Evolutionary conservation across 2,113 vertebrate species (phyloP).

Genomic region (Empidonax alnorum): DNA sequence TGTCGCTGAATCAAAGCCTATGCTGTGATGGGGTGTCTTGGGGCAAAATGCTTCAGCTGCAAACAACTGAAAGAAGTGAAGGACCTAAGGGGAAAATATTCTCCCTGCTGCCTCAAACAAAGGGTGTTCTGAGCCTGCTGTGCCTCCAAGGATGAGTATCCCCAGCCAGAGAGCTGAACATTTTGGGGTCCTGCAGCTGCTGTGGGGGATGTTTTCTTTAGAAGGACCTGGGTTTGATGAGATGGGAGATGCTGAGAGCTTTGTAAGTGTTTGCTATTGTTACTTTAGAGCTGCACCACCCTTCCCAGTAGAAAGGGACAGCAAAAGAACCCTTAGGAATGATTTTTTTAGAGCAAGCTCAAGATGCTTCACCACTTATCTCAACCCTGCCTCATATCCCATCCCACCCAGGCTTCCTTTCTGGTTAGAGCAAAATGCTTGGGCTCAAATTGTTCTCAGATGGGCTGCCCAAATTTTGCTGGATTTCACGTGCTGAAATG

Average conservation of each 20-base stretch:
- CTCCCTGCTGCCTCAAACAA: background rate
- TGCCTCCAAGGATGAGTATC: background rate
- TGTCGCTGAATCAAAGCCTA: background rate
- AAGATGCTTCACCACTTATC: background rate
- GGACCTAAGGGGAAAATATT: background rate
- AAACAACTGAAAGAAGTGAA: background rate
- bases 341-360: background rate
- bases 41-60: background rate
- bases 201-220: background rate
- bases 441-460: background rate
- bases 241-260: background rate
- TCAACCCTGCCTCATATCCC: background rate
- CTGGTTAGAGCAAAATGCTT: background rate
- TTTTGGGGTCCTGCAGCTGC: background rate
- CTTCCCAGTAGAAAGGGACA: background rate
- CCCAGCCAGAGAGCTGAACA: background rate
- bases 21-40: background rate
- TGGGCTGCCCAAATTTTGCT: background rate
- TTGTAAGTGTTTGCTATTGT: background rate
- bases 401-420: background rate
- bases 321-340: background rate
- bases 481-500: background rate
- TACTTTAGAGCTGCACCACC: background rate
- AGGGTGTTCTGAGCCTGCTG: background rate
- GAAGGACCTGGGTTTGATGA: background rate